Evolutionary conservation across 2,797 vertebrate species (phyloP).

Genomic region (Dendrocincla tyrannina): DNA sequence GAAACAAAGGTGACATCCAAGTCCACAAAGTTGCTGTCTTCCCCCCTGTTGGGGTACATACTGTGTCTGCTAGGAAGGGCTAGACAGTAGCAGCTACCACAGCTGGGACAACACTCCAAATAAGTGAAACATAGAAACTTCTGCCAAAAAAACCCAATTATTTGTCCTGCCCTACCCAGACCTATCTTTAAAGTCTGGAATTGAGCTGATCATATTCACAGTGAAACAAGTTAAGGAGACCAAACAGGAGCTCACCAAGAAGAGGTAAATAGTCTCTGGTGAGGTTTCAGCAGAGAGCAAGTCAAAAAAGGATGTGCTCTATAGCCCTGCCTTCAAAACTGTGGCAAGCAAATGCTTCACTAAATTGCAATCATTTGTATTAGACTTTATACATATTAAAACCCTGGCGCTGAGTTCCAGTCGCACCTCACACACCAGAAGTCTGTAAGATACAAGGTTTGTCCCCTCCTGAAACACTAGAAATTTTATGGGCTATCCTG

Average conservation of each 20-base stretch:
- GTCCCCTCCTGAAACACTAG: neutral
- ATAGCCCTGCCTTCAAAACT: neutral
- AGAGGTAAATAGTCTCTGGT: neutral
- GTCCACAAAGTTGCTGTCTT: neutral
- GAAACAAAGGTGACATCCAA: neutral
- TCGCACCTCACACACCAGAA: neutral
- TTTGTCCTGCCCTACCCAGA: neutral
- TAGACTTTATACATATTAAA: neutral
- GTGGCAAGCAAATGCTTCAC: neutral
- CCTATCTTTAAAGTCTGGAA: neutral
- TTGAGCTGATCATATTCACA: neutral
- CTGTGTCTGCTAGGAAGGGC: neutral
- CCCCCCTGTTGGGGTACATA: neutral
- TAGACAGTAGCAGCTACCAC: neutral
- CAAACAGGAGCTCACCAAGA: neutral
- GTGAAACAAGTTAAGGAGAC: neutral
- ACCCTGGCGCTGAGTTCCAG: neutral
- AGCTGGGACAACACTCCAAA: neutral
- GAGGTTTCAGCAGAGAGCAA: neutral
- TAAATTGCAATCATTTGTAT: neutral
- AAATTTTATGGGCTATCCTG: neutral
- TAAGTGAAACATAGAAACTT: neutral
- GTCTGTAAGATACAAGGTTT: neutral
- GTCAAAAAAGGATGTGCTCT: neutral
- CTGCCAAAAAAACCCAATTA: accelerated